Percentiles rank a stretch among this genome's conserved stretches.
Conservation (phyloP, 1,140 invertebrate genomes). For the Sinella curviseta region DNA sequence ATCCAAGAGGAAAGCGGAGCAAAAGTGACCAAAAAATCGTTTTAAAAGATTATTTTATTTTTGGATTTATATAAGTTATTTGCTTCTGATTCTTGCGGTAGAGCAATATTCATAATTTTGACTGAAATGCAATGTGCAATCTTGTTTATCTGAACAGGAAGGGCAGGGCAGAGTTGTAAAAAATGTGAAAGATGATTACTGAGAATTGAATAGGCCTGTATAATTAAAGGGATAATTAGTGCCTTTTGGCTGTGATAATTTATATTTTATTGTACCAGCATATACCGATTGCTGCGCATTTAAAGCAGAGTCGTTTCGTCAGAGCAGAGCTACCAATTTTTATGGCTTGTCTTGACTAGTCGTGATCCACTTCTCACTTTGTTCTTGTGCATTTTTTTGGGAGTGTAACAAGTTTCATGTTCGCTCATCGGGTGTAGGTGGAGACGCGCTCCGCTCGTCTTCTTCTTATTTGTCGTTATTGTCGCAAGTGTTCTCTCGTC, state of each 20-base stretch:
- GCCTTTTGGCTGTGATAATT: neutral
- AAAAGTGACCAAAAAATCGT: neutral
- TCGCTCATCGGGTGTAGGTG: neutral
- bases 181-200: neutral
- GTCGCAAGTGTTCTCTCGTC: too few relatives aligned
- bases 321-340: neutral
- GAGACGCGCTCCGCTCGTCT: neutral
- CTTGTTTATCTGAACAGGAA: conserved; percentile 12
- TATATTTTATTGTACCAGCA: neutral
- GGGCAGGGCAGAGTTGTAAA: neutral
- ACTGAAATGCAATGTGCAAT: neutral
- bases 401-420: neutral
- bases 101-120: too few relatives aligned
- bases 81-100: too few relatives aligned
- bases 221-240: neutral
- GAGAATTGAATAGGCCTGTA: neutral
- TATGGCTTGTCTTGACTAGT: neutral
- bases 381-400: neutral
- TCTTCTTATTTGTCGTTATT: too few relatives aligned
- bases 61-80: too few relatives aligned
- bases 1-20: too few relatives aligned
- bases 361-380: neutral
- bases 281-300: neutral
- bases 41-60: neutral
- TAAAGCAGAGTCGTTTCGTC: neutral